Evolutionary conservation across 2,888 invertebrate genomes (phyloP).

Genomic region (Carpatolechia fugitivella): DNA sequence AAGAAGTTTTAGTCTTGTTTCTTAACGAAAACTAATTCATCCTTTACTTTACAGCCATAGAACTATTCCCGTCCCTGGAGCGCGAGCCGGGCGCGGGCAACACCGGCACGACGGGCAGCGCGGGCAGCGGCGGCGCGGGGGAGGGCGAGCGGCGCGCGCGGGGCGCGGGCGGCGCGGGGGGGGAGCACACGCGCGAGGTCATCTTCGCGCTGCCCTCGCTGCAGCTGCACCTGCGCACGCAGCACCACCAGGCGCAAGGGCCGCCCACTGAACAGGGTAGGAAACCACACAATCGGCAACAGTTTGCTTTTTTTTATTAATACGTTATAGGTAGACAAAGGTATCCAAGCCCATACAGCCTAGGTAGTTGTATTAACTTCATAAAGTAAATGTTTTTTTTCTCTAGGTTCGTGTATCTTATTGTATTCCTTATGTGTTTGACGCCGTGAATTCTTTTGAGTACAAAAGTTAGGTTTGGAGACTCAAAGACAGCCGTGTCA

Average conservation of each 20-base stretch:
- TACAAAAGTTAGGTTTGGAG: no score
- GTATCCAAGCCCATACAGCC: no score
- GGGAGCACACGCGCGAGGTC: slow-evolving; percentile 91
- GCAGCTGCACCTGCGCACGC: slow-evolving; percentile 95
- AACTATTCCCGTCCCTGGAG: slow-evolving; percentile 93
- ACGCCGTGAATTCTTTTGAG: no score
- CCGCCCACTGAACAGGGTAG: slow-evolving; percentile 84
- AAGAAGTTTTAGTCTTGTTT: no score
- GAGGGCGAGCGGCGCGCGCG: slow-evolving; percentile 74
- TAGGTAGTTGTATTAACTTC: no score
- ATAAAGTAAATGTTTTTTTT: no score
- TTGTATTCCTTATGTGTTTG: no score
- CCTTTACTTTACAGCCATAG: slow-evolving; percentile 82
- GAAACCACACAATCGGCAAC: no score
- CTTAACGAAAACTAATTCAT: background rate
- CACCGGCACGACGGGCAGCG: slow-evolving; percentile 78
- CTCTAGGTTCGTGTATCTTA: no score
- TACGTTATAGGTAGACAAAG: no score
- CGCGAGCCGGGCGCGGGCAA: slow-evolving; percentile 77
- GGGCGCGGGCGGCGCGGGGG: slow-evolving; percentile 80
- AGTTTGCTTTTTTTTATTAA: no score
- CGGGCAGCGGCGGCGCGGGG: slow-evolving; percentile 43
- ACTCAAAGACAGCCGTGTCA: no score
- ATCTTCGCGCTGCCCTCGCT: slow-evolving; percentile 97
- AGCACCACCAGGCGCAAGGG: slow-evolving; percentile 88